These are phyloP conservation scores for Phyllopteryx taeniolatus DNA, from an alignment of 2,113 vertebrate species.

Conservation along the genomic window DNA sequence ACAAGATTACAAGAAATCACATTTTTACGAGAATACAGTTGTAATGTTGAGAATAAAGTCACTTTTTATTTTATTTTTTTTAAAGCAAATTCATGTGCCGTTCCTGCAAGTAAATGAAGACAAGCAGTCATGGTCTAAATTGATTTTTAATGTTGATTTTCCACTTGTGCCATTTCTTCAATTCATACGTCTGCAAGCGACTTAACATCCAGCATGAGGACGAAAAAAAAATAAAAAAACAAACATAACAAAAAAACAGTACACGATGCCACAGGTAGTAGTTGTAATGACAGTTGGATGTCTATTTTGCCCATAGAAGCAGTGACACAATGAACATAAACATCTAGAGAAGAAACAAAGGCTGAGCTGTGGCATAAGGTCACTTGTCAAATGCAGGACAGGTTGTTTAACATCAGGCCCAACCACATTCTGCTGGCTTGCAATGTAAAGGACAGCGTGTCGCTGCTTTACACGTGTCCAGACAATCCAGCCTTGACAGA, in stretches of 20 bases:
- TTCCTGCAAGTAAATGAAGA: not conserved
- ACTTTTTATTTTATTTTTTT: no score
- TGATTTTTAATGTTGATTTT: constrained; percentile 57
- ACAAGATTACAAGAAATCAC: no score
- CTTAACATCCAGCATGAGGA: constrained; percentile 51
- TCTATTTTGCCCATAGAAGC: not conserved
- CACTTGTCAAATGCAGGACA: constrained; percentile 67
- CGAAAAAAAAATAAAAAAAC: not conserved
- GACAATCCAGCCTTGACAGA: constrained; percentile 51
- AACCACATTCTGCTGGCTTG: constrained; percentile 28
- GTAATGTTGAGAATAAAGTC: no score
- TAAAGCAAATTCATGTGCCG: not conserved
- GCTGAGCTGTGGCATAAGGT: constrained; percentile 67
- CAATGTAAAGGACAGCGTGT: not conserved
- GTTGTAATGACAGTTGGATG: not conserved
- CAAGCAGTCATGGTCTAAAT: constrained; percentile 33
- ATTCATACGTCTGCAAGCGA: constrained; percentile 48
- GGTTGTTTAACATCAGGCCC: constrained; percentile 34
- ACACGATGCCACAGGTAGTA: constrained; percentile 18
- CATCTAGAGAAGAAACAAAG: constrained; percentile 30
- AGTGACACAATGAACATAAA: constrained; percentile 4
- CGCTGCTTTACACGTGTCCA: not conserved
- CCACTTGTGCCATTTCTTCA: constrained; percentile 60
- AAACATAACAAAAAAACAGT: constrained; percentile 18
- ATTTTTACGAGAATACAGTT: no score